Conservation (phyloP, 2,888 invertebrate species). For the Ptychoptera albimana region DNA sequence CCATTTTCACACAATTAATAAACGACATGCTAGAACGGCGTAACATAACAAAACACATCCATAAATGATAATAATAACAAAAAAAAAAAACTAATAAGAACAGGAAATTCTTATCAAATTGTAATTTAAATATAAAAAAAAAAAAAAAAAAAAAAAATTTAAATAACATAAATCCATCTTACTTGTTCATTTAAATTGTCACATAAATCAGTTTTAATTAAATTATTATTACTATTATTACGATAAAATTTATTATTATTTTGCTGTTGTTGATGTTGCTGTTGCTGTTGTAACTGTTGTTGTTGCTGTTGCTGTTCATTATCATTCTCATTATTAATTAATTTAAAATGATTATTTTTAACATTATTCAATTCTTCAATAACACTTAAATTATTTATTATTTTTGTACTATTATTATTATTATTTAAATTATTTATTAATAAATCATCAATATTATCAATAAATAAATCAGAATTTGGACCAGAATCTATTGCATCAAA, state of each 20-base stretch:
- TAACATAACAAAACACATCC: too few relatives aligned
- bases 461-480: slow-evolving; percentile 26
- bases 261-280: slow-evolving; percentile 9
- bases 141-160: too few relatives aligned
- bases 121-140: too few relatives aligned
- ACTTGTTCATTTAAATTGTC: slow-evolving; percentile 32
- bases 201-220: slow-evolving; percentile 26
- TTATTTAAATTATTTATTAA: slow-evolving; percentile 9
- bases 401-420: slow-evolving; percentile 19
- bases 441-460: slow-evolving; percentile 18
- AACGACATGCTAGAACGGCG: too few relatives aligned
- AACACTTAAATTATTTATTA: slow-evolving; percentile 23
- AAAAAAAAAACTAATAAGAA: too few relatives aligned
- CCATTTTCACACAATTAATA: too few relatives aligned
- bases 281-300: slow-evolving; percentile 24
- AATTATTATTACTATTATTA: slow-evolving; percentile 9
- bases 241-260: slow-evolving; percentile 5
- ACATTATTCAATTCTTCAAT: slow-evolving; percentile 19
- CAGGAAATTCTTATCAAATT: too few relatives aligned
- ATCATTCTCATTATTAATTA: slow-evolving; percentile 17
- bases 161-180: slow-evolving; percentile 12
- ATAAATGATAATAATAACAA: too few relatives aligned
- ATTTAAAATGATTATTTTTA: slow-evolving; percentile 20
- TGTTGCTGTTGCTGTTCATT: slow-evolving; percentile 29
- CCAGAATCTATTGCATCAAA: slow-evolving; percentile 20